These are phyloP conservation scores for Pammene aurita DNA, from an alignment of 2,888 invertebrate species.

Conservation along the genomic window DNA sequence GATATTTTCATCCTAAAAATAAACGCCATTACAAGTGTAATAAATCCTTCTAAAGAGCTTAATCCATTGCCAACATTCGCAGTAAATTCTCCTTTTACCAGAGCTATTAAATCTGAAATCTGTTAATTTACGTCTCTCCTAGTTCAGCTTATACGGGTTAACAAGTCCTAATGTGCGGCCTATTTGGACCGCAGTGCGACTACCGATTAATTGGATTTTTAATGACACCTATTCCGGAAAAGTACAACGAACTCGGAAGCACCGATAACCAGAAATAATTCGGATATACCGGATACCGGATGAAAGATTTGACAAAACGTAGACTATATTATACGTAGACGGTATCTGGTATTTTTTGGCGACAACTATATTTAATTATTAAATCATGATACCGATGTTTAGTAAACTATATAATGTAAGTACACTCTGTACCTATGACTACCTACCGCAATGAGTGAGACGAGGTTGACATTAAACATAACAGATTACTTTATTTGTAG, in stretches of 20 bases:
- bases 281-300: no score
- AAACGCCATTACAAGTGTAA: background rate
- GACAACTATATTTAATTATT: no score
- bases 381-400: no score
- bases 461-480: conserved; percentile 16
- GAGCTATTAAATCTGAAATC: conserved; percentile 20
- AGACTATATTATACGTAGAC: no score
- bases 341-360: no score
- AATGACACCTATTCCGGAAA: conserved; percentile 2
- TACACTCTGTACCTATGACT: background rate
- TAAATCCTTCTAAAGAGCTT: conserved; percentile 21
- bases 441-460: background rate
- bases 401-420: background rate
- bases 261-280: background rate
- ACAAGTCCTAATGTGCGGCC: conserved; percentile 16
- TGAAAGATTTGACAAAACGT: no score
- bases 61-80: conserved; percentile 2
- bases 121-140: conserved; percentile 32
- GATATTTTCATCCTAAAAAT: conserved; percentile 4
- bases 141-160: conserved; percentile 17
- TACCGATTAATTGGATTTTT: conserved; percentile 16
- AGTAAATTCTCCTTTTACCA: conserved; percentile 21
- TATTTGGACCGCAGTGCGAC: conserved; percentile 4
- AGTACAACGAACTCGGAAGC: conserved; percentile 9
- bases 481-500: conserved; percentile 19